Evolutionary conservation across 2,113 vertebrate genomes (phyloP).

Genomic region (Psephotus haematonotus): DNA sequence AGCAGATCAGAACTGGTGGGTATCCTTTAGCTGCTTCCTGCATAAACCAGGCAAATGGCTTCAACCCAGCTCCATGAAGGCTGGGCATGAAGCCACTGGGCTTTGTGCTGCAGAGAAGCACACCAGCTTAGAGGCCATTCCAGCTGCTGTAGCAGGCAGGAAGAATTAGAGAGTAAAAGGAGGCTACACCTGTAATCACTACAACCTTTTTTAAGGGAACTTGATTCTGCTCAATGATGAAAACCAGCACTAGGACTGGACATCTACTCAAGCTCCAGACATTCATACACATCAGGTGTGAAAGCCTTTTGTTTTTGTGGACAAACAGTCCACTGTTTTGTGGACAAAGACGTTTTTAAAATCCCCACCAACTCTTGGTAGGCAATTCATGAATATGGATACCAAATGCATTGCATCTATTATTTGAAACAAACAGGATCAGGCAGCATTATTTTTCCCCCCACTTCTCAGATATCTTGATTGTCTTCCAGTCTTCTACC

Average conservation of each 20-base stretch:
- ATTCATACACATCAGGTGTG: background rate
- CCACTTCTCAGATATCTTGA: background rate
- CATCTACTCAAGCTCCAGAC: background rate
- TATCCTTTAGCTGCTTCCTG: background rate
- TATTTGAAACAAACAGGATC: background rate
- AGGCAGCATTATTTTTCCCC: background rate
- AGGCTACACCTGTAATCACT: background rate
- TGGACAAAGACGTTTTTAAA: background rate
- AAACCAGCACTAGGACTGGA: background rate
- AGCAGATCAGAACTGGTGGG: background rate
- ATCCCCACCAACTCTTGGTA: background rate
- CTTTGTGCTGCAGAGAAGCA: background rate
- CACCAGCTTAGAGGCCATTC: rapidly evolving
- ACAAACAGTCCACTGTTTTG: background rate
- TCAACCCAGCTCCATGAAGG: background rate
- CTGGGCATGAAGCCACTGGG: background rate
- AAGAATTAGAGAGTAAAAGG: background rate
- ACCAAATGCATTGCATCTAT: background rate
- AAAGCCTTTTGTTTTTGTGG: background rate
- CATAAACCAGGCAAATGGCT: background rate
- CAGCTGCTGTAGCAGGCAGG: background rate
- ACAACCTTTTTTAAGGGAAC: background rate
- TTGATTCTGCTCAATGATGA: background rate
- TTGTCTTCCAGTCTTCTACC: background rate
- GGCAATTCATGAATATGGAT: background rate